Base-by-base conservation (phyloP, 1,140 invertebrate species). In the Drosophila pallidifrons region DNA sequence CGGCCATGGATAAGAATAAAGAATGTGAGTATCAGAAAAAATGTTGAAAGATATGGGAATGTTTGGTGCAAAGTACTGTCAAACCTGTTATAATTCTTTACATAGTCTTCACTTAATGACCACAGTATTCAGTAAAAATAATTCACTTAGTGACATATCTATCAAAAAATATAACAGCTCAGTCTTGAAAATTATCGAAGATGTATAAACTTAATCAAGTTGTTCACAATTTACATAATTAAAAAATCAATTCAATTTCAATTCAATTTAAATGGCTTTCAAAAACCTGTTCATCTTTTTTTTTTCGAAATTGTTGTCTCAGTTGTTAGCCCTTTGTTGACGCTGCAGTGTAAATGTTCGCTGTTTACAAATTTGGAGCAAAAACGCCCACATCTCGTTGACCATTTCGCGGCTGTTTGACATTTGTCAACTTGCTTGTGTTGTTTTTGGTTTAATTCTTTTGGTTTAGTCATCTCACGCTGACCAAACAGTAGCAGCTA, bases 1-100 rank as follows among this genome's bases (percentile, higher is more conserved):
- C 97, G 85, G 95, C 96, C 88, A 98, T 99, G 96, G 97, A 98
- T 93, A 98, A 98, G 92, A 99, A 99, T 93, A 99, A 99, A 95
- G 98, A 99, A 96, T 99, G 98, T 99, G 93, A 98, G 96, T 95
- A 47, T 10, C 30, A 8, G 3, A 25, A 25, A 25, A 25, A 25
- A 25, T 25, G 20, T 25, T 25, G 20, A 25, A 25, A 25, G 3
- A 25, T 25, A 0, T 25, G 20, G 20, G 3, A 25, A 25, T 25
- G 20, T 25, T 25, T 25, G 20, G 3, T 25, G 20, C 20, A 25
- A 25, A 25, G 20, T 25, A 25, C 20, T 25, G 20, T 25, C 20
- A 25, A 25, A 25, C 20, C 20, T 25, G 20, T 25, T 25, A 25
- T 4, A 0, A 25, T 25, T 25, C 20, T 25, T 25, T 25, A 25